Evolutionary conservation across 2,888 invertebrate genomes (phyloP).

Genomic region (Cheilosia vulpina): DNA sequence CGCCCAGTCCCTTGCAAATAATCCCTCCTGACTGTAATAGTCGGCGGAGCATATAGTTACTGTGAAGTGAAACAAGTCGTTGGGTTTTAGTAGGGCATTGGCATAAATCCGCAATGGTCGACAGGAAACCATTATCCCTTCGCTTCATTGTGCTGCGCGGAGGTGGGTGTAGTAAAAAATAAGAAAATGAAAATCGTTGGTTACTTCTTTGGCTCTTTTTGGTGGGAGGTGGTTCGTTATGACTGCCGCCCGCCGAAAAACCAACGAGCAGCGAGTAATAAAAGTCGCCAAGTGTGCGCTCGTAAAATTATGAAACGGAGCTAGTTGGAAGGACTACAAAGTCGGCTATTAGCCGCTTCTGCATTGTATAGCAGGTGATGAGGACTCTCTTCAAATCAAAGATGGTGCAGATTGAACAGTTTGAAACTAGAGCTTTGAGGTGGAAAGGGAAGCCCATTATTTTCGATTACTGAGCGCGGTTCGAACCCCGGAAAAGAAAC

Average conservation of each 20-base stretch:
- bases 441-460: no score
- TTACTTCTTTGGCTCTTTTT: neutral
- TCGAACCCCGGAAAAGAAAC: no score
- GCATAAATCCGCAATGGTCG: conserved; percentile 41
- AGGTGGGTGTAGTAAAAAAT: neutral
- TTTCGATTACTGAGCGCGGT: no score
- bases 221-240: neutral
- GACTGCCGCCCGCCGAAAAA: neutral
- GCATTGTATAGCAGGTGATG: no score
- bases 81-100: conserved; percentile 61
- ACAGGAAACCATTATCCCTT: conserved; percentile 26
- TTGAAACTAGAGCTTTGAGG: no score
- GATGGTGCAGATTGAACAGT: no score
- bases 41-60: conserved; percentile 8
- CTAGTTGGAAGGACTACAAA: neutral
- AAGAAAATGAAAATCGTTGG: conserved; percentile 2
- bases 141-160: conserved; percentile 30
- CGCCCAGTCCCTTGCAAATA: conserved; percentile 43
- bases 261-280: conserved; percentile 4
- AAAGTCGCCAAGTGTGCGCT: conserved; percentile 19
- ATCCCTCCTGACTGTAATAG: neutral
- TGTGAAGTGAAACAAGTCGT: conserved; percentile 40
- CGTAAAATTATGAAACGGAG: conserved; percentile 25
- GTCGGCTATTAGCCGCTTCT: no score
- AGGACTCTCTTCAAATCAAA: no score